Evolutionary conservation across 1,140 invertebrate species (phyloP).

Genomic region (Anastrepha ludens): DNA sequence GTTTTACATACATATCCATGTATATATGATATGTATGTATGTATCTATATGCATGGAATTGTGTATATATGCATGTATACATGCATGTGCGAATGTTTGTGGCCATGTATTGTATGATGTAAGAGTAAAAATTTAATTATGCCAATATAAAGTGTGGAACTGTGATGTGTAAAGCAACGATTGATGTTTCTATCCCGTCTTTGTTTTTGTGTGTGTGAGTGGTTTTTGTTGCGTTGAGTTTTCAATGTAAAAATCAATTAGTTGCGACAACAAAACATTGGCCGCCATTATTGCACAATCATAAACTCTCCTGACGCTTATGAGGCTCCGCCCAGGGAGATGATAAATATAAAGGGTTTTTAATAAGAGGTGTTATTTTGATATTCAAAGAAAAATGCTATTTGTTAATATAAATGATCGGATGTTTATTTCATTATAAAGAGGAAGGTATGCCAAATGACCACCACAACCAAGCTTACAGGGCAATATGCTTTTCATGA

Average conservation of each 20-base stretch:
- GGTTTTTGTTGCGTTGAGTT: neutral
- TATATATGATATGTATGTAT: neutral
- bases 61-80: too few species aligned
- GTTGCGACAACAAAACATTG: neutral
- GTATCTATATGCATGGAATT: too few species aligned
- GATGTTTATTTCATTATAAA: too few species aligned
- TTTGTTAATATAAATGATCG: too few species aligned
- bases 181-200: neutral
- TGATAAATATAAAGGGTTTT: too few species aligned
- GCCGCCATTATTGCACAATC: neutral
- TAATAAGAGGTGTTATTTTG: too few species aligned
- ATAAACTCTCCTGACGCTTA: too few species aligned
- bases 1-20: neutral
- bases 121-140: slow-evolving; percentile 38
- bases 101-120: neutral
- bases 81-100: neutral
- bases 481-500: too few species aligned
- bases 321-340: too few species aligned
- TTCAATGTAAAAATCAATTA: neutral
- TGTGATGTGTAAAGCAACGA: neutral
- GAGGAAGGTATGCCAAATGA: too few species aligned
- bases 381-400: too few species aligned
- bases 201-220: neutral
- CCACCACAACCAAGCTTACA: too few species aligned
- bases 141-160: neutral